phyloP scores from a whole-genome alignment of 1,140 invertebrate genomes.

The Macrobrachium nipponense region DNA sequence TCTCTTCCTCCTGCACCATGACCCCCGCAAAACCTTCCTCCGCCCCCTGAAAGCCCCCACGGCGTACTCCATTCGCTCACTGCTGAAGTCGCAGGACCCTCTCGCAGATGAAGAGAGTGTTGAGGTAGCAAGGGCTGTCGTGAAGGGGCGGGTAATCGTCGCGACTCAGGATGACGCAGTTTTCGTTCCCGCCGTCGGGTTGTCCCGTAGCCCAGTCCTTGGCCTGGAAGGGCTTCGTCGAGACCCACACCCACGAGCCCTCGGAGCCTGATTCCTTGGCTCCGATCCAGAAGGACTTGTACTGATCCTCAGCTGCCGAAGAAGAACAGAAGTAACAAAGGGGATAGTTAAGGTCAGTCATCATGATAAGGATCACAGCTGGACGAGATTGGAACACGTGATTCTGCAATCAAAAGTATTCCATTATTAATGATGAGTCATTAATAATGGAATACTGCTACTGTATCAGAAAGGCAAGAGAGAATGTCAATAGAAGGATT shows the following conservation, averaged over 20 bases:
- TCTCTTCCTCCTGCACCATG: neutral
- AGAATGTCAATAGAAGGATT: too few relatives aligned
- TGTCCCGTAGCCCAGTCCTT: slow-evolving; percentile 32
- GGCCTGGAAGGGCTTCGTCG: neutral
- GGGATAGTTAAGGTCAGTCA: too few relatives aligned
- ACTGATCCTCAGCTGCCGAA: slow-evolving; percentile 36
- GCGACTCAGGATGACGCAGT: slow-evolving; percentile 37
- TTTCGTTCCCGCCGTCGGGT: slow-evolving; percentile 49
- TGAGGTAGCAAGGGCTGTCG: slow-evolving; percentile 44
- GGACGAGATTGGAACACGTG: too few relatives aligned
- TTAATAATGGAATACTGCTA: too few relatives aligned
- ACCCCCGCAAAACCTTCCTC: neutral
- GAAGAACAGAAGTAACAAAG: too few relatives aligned
- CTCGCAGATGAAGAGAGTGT: slow-evolving; percentile 49
- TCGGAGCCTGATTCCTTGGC: slow-evolving; percentile 15
- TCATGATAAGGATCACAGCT: too few relatives aligned
- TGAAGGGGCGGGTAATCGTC: slow-evolving; percentile 48
- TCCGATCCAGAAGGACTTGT: slow-evolving; percentile 43
- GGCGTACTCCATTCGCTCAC: too few relatives aligned
- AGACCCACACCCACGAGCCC: slow-evolving; percentile 37
- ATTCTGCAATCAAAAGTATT: too few relatives aligned
- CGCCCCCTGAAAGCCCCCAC: neutral
- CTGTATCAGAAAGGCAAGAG: too few relatives aligned
- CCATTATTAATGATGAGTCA: too few relatives aligned
- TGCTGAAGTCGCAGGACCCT: neutral